A percentile compares a stretch with the other conserved stretches of the same genome.
These are phyloP conservation scores for Decapterus maruadsi DNA, from an alignment of 2,797 vertebrate species.

Conservation along the genomic window DNA sequence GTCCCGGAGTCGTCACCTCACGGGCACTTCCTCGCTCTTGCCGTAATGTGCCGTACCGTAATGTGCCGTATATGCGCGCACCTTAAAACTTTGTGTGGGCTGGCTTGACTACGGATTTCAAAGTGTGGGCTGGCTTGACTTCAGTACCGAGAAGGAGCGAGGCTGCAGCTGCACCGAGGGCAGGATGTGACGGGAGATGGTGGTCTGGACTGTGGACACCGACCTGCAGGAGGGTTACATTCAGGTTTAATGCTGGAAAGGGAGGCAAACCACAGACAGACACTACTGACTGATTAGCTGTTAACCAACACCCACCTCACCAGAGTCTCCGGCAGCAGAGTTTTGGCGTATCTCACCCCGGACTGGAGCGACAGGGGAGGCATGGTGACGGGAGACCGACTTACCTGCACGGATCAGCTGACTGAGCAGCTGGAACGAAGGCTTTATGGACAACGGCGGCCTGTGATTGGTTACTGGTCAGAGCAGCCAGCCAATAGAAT, in stretches of 20 bases:
- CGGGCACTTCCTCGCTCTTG: no score
- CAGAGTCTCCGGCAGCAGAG: slow-evolving; percentile 57
- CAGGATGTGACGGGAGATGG: slow-evolving; percentile 79
- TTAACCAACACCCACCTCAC: slow-evolving; percentile 52
- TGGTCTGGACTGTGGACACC: slow-evolving; percentile 79
- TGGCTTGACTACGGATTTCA: no score
- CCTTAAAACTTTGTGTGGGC: no score
- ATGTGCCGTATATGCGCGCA: no score
- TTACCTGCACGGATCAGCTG: neutral
- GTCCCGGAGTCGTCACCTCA: no score
- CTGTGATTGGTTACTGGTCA: slow-evolving; percentile 9
- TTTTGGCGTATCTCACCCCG: slow-evolving; percentile 61
- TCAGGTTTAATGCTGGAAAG: no score
- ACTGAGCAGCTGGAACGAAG: neutral
- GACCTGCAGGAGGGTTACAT: slow-evolving; percentile 72
- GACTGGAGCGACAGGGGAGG: slow-evolving; percentile 39
- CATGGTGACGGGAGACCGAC: neutral
- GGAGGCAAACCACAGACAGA: no score
- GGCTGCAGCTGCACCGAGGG: no score
- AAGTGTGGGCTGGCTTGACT: no score
- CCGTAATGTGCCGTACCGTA: no score
- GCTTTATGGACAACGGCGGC: neutral
- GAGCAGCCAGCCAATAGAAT: slow-evolving; percentile 2
- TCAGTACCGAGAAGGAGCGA: no score
- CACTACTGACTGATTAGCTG: no score